phyloP scores from a whole-genome alignment of 2,113 vertebrate genomes.

The Mugil cephalus region DNA sequence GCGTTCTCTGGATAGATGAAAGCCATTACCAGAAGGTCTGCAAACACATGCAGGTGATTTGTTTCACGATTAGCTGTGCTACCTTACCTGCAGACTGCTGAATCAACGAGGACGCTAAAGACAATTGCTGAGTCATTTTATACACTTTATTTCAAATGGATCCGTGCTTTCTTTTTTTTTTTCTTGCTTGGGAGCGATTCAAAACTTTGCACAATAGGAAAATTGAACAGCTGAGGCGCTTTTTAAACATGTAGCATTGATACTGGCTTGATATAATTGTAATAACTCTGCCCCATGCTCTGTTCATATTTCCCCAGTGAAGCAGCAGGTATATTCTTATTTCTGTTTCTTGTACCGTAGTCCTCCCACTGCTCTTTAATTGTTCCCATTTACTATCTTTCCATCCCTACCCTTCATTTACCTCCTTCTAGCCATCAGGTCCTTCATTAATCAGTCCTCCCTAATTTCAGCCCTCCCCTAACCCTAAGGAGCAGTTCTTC shows the following conservation, averaged over 20 bases:
- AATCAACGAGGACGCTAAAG: neutral
- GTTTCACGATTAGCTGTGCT: neutral
- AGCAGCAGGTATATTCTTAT: neutral
- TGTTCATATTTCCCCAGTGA: neutral
- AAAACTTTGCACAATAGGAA: neutral
- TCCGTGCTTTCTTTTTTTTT: neutral
- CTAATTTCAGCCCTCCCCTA: neutral
- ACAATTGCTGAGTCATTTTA: conserved; percentile 13
- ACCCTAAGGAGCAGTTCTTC: neutral
- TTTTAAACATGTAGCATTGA: too few species aligned
- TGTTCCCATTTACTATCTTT: neutral
- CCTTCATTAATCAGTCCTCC: conserved; percentile 22
- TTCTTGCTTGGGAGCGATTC: too few species aligned
- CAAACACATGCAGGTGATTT: conserved; percentile 16
- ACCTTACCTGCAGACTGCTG: conserved; percentile 2
- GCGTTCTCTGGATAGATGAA: neutral
- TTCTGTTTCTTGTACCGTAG: neutral
- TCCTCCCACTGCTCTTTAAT: neutral
- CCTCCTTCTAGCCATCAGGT: neutral
- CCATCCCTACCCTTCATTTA: neutral
- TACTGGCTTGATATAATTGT: too few species aligned
- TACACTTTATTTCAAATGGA: neutral
- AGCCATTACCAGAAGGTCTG: neutral
- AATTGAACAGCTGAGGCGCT: neutral
- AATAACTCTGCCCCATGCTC: too few species aligned